Percentiles rank a stretch among this genome's conserved stretches.
Evolutionary conservation across 1,140 invertebrate genomes (phyloP).

Genomic region (Saccostrea glomerata): DNA sequence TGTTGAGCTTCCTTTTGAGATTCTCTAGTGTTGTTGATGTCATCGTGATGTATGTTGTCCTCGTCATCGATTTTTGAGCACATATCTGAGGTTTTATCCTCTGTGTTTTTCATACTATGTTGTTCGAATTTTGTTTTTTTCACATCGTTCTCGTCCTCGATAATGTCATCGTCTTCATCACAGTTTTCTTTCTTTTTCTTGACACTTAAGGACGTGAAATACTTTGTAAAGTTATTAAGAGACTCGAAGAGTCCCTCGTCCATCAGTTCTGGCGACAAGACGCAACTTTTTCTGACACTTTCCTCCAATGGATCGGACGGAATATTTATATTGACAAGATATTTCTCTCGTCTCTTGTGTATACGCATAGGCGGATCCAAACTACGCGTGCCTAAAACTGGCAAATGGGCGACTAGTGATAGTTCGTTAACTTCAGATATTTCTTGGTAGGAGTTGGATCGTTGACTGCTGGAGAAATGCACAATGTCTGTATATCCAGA

Average conservation of each 20-base stretch:
- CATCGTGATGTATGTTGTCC: not conserved
- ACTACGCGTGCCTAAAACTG: not conserved
- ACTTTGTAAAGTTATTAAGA: not conserved
- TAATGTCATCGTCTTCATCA: not conserved
- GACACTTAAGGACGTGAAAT: not conserved
- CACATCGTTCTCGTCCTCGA: not conserved
- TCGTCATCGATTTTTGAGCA: not conserved
- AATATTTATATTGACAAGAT: not conserved
- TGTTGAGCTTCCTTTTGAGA: not conserved
- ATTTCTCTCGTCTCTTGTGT: constrained; percentile 4
- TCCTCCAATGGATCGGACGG: not conserved
- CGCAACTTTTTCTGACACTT: not conserved
- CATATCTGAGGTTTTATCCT: not conserved
- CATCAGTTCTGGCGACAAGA: constrained; percentile 1
- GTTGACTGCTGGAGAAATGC: not conserved
- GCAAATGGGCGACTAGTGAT: not conserved
- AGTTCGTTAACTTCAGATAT: not conserved
- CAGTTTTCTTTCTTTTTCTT: not conserved
- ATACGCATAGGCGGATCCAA: not conserved
- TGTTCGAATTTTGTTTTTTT: not conserved
- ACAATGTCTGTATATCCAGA: not conserved
- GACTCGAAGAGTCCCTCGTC: not conserved
- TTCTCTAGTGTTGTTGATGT: not conserved
- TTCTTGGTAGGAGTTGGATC: not conserved
- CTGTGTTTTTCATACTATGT: not conserved